Base-by-base conservation (phyloP, 2,797 vertebrate genomes). In the Melanotaenia nigrans region DNA sequence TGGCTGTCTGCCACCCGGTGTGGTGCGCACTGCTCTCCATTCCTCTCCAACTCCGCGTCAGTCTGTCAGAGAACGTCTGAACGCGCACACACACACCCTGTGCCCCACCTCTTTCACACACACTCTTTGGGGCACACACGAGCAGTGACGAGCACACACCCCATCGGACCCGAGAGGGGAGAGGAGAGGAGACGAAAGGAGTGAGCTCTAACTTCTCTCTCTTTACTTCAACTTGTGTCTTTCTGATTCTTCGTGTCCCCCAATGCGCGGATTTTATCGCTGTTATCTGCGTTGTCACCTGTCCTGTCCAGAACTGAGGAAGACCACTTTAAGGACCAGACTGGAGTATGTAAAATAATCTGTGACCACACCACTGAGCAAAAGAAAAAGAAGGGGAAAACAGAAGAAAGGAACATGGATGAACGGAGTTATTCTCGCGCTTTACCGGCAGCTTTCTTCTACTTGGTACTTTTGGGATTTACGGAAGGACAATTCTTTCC, bases 401-500 rank as follows among this genome's bases (percentile, higher is more conserved):
- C 5, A 47, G 18, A 33, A 71, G 28, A 70, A 25, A 47, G 18
- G 18, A 4, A 65, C 13, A 69, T 92, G 91, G 88, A 92, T 74
- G 72, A 59, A 68, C 79, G 89, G 86, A 89, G 76, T 80, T 70
- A 59, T 71, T 81, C 59, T 67, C 62, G 49, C 64, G 63, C n/a
- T 68, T 76, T 76, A 56, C 61, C 61, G 9, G 53, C 82, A 28
- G 72, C 71, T 85, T 68, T 90, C 55, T 35, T 85, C 83, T 54
- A 61, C 79, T 88, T 84, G 82, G 20, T 38, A 61, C 73, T 87
- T 58, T 76, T 77, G 68, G 91, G 83, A 85, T 82, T 75, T 75
- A 78, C 82, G n/a, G 73, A 38, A 1, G 91, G 82, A 79, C 90
- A 92, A 5, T 91, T 92, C 71, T 92, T 92, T 47, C 90, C 91